Base-by-base conservation (phyloP, 1,140 invertebrate species). In the Steinernema feltiae region DNA sequence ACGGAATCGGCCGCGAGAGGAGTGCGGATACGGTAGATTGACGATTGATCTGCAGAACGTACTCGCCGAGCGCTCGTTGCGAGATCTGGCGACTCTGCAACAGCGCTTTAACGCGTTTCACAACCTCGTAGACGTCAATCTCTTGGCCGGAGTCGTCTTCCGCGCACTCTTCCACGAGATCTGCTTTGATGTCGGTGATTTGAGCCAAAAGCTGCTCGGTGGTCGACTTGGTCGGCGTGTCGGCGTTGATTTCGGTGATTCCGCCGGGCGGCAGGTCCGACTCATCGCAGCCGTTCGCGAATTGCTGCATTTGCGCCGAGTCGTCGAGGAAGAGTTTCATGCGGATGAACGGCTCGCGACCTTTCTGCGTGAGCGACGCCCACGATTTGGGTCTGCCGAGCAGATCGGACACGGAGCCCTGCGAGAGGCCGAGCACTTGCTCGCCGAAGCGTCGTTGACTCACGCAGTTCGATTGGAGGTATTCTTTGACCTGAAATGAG, bases 401-500 rank as follows among this genome's bases (percentile, higher is more conserved):
- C 48, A 98, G 88, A 88, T 98, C 95, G 24, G 94, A 96, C 0
- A 97, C 95, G 0, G 93, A 95, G 18, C 95, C 95, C 87, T 96
- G 94, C 24, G 95, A 98, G 53, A 99, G 88, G 0, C 97, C 97
- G 53, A 99, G 89, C 17, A 99, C 95, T 0, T 93, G 94, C 87
- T 99, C 97, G 24, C 97, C 97, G 87, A 99, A 99, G 69, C 99
- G 88, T 76, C 97, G 90, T 88, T 99, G 97, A 77, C 95, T 98
- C 83, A 99, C 98, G 72, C 95, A 98, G 89, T 97, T 98, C 87
- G 98, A 94, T 82, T 93, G 96, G 48, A 99, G 89, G 79, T 95
- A 94, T 87, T 99, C 96, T 88, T 98, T 98, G 1, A 99, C 74
- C 74, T 81, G 12, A 53, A 79, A 69, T n/a, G n/a, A n/a, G n/a